These are phyloP conservation scores for Rhabdomys pumilio DNA, from an alignment of 2,797 vertebrate species.

Conservation along the genomic window DNA sequence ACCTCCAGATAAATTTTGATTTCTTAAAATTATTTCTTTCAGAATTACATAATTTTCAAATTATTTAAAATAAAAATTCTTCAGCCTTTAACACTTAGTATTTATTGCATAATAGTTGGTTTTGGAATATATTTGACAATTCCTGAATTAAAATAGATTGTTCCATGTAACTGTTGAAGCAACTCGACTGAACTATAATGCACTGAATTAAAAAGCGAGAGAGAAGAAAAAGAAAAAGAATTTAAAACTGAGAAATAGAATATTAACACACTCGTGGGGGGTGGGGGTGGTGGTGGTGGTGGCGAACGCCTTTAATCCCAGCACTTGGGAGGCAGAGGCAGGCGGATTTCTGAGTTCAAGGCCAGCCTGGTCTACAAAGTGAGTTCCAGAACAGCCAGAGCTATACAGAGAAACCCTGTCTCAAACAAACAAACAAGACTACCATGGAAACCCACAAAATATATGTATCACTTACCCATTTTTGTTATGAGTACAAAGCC, in stretches of 20 bases:
- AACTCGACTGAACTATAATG: not conserved
- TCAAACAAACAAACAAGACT: not conserved
- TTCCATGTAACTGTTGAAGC: not conserved
- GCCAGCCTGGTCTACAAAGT: too few species aligned
- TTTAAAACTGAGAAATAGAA: conserved; percentile 39
- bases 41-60: not conserved
- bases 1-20: not conserved
- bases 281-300: too few species aligned
- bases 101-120: not conserved
- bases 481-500: not conserved
- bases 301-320: too few species aligned
- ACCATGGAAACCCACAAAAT: not conserved
- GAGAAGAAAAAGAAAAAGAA: not conserved
- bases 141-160: not conserved
- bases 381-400: too few species aligned
- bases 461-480: not conserved
- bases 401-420: too few species aligned
- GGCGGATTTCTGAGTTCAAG: too few species aligned
- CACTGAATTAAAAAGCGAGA: not conserved
- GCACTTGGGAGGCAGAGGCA: too few species aligned
- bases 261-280: not conserved
- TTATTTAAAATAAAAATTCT: conserved; percentile 53
- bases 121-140: conserved; percentile 18
- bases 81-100: not conserved
- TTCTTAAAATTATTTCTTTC: not conserved